Conservation (phyloP, 2,113 vertebrate genomes). For the Clupea harengus region DNA sequence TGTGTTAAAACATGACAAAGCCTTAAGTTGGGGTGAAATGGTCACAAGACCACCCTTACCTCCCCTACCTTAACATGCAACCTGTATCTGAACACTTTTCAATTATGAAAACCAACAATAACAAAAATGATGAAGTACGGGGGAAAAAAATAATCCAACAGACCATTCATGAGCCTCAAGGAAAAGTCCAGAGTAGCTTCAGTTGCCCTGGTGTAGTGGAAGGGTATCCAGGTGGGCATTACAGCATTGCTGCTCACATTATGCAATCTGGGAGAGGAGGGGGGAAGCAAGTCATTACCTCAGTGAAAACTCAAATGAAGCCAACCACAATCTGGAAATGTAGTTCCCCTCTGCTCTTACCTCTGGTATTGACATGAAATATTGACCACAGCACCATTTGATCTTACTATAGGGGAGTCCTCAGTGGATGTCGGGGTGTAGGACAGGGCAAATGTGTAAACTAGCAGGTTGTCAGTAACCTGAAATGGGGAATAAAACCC, state of each 20-base stretch:
- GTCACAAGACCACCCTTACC: background rate
- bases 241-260: constrained; percentile 25
- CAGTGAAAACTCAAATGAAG: background rate
- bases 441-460: constrained; percentile 15
- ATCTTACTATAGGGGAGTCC: background rate
- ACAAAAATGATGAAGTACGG: too few species aligned
- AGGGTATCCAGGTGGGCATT: constrained; percentile 9
- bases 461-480: background rate
- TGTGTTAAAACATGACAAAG: background rate
- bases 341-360: background rate
- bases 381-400: background rate
- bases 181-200: constrained; percentile 22
- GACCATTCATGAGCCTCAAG: constrained; percentile 26
- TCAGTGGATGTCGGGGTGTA: background rate
- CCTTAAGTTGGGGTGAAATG: too few species aligned
- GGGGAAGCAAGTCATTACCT: background rate
- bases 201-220: background rate
- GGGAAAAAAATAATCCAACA: too few species aligned
- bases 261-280: background rate
- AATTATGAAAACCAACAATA: background rate
- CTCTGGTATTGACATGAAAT: constrained; percentile 30
- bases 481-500: background rate
- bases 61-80: background rate
- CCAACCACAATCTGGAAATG: background rate
- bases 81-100: background rate